Conservation (phyloP, 2,888 invertebrate species). For the Priocnemis perturbator region DNA sequence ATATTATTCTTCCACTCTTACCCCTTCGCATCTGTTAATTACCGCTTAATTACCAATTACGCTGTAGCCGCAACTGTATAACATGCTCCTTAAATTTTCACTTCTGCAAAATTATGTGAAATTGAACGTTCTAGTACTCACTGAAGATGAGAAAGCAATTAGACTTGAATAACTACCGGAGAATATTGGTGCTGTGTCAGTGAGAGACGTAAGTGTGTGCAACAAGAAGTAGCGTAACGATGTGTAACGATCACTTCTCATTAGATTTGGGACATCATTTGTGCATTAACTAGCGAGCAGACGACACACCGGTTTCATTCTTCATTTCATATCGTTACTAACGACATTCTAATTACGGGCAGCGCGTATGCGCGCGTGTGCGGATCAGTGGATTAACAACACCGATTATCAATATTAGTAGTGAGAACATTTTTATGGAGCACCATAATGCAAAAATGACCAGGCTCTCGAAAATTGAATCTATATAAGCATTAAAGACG, state of each 20-base stretch:
- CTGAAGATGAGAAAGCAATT: conserved; percentile 7
- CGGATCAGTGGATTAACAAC: conserved; percentile 12
- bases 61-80: neutral
- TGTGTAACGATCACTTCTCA: conserved; percentile 7
- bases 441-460: conserved; percentile 31
- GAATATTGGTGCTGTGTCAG: conserved; percentile 1
- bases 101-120: neutral
- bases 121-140: too few species aligned
- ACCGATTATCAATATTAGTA: conserved; percentile 36
- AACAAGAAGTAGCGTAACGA: neutral
- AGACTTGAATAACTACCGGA: conserved; percentile 10
- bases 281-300: conserved; percentile 13
- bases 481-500: conserved; percentile 35
- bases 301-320: conserved; percentile 13
- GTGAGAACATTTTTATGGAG: conserved; percentile 37
- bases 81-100: conserved; percentile 4
- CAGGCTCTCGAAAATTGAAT: conserved; percentile 38
- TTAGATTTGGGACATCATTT: conserved; percentile 12
- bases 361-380: neutral
- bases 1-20: conserved; percentile 28
- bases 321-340: conserved; percentile 20
- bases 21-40: conserved; percentile 18
- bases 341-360: conserved; percentile 13
- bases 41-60: conserved; percentile 16
- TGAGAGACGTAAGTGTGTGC: neutral